Percentiles rank a stretch among this genome's conserved stretches.
These are phyloP conservation scores for Bubo scandiacus DNA, from an alignment of 2,113 vertebrate genomes.

Conservation along the genomic window DNA sequence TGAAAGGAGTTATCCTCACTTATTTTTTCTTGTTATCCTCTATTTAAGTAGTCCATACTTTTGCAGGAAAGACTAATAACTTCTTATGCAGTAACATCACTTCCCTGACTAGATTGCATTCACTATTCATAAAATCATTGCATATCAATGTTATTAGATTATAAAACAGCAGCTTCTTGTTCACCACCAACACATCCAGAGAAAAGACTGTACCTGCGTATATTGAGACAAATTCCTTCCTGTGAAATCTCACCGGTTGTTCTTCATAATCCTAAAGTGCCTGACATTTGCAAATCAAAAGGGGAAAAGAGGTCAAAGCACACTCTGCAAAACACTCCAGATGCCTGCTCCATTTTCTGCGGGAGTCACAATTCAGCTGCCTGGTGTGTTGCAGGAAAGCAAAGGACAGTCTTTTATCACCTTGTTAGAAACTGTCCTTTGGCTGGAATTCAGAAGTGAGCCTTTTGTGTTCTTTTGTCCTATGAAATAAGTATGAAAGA, in stretches of 20 bases:
- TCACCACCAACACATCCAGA: background rate
- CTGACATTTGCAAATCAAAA: background rate
- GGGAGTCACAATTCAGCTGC: background rate
- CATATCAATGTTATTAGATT: background rate
- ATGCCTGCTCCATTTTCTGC: background rate
- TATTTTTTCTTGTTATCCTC: background rate
- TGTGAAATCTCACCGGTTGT: background rate
- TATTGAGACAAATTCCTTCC: slow-evolving; percentile 6
- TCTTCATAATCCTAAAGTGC: background rate
- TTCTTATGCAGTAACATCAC: background rate
- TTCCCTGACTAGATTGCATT: background rate
- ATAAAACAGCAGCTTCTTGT: background rate
- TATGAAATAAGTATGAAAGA: background rate
- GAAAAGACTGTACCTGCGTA: background rate
- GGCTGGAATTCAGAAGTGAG: background rate
- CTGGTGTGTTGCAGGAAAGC: background rate
- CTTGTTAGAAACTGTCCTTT: background rate
- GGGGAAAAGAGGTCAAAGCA: background rate
- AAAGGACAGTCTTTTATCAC: background rate
- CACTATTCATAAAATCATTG: background rate
- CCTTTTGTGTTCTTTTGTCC: background rate
- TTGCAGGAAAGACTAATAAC: background rate
- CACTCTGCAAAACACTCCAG: background rate
- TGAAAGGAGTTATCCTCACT: background rate
- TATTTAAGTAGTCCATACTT: background rate